Evolutionary conservation across 2,888 invertebrate species (phyloP).

Genomic region (Hipparchia semele): DNA sequence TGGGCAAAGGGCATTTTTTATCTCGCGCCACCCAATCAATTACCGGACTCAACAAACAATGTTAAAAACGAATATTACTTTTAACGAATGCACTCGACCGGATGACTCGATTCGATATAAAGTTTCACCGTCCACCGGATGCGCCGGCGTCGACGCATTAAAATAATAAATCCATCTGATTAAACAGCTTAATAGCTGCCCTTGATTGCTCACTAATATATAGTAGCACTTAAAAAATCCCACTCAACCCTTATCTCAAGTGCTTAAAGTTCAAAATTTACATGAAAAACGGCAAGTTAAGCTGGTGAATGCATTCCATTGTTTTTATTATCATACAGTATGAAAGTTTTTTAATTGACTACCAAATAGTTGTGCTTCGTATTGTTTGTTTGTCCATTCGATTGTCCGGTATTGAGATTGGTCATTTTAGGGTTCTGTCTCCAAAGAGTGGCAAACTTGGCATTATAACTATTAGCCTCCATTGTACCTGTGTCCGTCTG

Average conservation of each 20-base stretch:
- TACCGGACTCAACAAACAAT: not conserved
- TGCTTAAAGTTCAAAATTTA: constrained; percentile 29
- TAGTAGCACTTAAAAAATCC: not conserved
- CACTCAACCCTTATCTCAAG: constrained; percentile 12
- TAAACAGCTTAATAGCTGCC: constrained; percentile 57
- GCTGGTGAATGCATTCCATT: constrained; percentile 37
- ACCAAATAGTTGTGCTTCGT: constrained; percentile 30
- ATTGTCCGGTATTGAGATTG: not conserved
- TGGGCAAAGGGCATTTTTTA: not conserved
- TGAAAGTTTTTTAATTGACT: constrained; percentile 47
- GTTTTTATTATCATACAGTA: constrained; percentile 42
- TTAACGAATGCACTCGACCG: constrained; percentile 26
- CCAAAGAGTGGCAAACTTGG: too few relatives aligned
- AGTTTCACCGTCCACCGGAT: constrained; percentile 46
- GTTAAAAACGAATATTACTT: constrained; percentile 10
- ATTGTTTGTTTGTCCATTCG: not conserved
- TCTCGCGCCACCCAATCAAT: not conserved
- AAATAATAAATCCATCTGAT: constrained; percentile 66
- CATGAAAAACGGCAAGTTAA: constrained; percentile 29
- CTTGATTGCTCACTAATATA: constrained; percentile 27
- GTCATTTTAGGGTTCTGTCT: not conserved
- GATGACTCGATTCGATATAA: constrained; percentile 31
- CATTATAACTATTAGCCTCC: too few relatives aligned
- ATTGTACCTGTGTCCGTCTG: too few relatives aligned
- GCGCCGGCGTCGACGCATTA: constrained; percentile 48